Conservation (phyloP, 1,140 invertebrate species). For the Oncopodura yosiiana region DNA sequence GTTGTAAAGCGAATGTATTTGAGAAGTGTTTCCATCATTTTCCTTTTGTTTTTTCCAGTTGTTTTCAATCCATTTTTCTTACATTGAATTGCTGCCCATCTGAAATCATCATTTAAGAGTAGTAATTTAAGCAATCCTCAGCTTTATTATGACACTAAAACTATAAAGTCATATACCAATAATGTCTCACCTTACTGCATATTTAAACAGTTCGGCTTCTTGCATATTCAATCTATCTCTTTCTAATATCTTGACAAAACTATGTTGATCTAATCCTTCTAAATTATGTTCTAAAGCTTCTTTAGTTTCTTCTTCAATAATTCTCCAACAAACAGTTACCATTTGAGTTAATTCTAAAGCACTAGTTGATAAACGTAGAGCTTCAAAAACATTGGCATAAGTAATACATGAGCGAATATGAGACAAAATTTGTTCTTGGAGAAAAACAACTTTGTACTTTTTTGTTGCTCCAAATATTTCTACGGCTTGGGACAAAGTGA, state of each 20-base stretch:
- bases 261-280: slow-evolving; percentile 12
- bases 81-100: slow-evolving; percentile 26
- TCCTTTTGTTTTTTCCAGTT: slow-evolving; percentile 25
- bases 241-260: slow-evolving; percentile 13
- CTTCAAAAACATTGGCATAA: slow-evolving; percentile 25
- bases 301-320: slow-evolving; percentile 19
- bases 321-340: slow-evolving; percentile 19
- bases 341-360: slow-evolving; percentile 16
- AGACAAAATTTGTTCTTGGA: slow-evolving; percentile 16
- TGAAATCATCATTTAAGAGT: slow-evolving; percentile 5
- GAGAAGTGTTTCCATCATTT: slow-evolving; percentile 21
- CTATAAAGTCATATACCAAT: not conserved
- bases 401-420: slow-evolving; percentile 14
- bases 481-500: slow-evolving; percentile 13
- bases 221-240: slow-evolving; percentile 23
- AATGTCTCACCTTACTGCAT: slow-evolving; percentile 17
- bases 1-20: slow-evolving; percentile 23
- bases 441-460: slow-evolving; percentile 19
- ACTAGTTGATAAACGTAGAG: slow-evolving; percentile 16
- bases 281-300: slow-evolving; percentile 14
- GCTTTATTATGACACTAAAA: not conserved
- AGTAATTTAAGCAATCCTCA: not conserved
- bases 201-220: slow-evolving; percentile 25
- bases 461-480: slow-evolving; percentile 19
- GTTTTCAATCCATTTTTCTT: slow-evolving; percentile 12